Evolutionary conservation across 30 jellyfish, hydroid and myxozoan genomes (phyloP), one percentile per base, ranked within the genome.

Genomic region (Turritopsis dohrnii): DNA sequence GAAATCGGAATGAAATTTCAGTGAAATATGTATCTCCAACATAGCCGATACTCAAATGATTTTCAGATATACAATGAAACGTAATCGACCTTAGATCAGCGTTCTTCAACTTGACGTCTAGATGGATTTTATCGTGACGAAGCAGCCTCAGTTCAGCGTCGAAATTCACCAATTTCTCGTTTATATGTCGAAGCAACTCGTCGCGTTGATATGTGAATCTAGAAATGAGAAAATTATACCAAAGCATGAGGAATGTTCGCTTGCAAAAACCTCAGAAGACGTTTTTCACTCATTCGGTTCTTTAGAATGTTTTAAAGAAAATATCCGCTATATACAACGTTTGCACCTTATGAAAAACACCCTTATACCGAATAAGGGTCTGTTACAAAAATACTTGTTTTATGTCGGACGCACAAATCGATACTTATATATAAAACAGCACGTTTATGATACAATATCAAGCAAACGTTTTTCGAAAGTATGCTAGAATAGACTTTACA

Each of bases 31-130:
- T 3, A 41, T 41, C 13, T 41, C 13, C 13, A 41, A 41, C 60
- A 41, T 41, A 41, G 60, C 5, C 13, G 60, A 13, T 41, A 41
- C 13, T 41, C 9, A 13, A 41, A 41, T 5, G 60, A 41, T 3
- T 41, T 41, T 41, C 60, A 41, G 60, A 41, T 5, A 41, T 41
- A 3, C 5, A n/a, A n/a, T 3, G 60, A 3, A 75, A 75, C 60
- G 17, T 69, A 30, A 76, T 84, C 16, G 66, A 93, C 98, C 96
- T 88, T 21, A 93, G 89, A 26, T 93, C 96, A 54, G 98, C 98
- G 72, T 88, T 93, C 82, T 93, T 93, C 87, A 93, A 71, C 22
- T 80, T 95, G 53, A 86, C 96, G 71, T 93, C 98, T 54, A 93
- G 71, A 53, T 60, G 92, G 13, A 88, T 76, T 86, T 93, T 93